phyloP scores from a whole-genome alignment of 2,888 invertebrate species.

The Nomada lathburiana region DNA sequence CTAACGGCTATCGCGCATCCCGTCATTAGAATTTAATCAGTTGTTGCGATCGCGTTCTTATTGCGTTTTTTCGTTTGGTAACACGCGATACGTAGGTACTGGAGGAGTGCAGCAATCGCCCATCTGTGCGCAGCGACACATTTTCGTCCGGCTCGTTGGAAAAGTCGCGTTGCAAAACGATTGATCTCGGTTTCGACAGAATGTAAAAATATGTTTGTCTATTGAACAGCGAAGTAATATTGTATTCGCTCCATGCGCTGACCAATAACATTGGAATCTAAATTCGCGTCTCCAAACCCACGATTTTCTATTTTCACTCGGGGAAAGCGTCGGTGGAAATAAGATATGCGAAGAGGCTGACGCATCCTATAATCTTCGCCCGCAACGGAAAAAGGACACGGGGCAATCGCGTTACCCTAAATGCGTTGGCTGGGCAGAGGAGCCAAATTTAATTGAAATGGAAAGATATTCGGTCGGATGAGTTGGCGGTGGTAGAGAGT shows the following conservation, averaged over 20 bases:
- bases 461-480: not conserved
- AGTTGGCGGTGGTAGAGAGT: not conserved
- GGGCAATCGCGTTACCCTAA: not conserved
- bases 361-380: not conserved
- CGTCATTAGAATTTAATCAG: conserved; percentile 24
- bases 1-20: conserved; percentile 13
- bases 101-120: not conserved
- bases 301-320: conserved; percentile 54
- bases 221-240: conserved; percentile 28
- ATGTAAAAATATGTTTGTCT: conserved; percentile 14
- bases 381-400: conserved; percentile 5
- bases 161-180: not conserved
- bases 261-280: conserved; percentile 43
- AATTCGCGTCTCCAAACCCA: conserved; percentile 41
- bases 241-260: conserved; percentile 8
- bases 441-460: not conserved
- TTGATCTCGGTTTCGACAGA: conserved; percentile 11
- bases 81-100: conserved; percentile 8
- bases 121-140: not conserved
- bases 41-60: conserved; percentile 2
- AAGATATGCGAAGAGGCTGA: conserved; percentile 31
- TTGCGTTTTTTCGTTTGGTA: conserved; percentile 22
- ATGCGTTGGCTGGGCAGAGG: too few relatives aligned
- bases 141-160: not conserved
- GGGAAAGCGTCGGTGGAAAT: conserved; percentile 46